Conservation (phyloP, 2,113 vertebrate genomes). For the Xyliphius kryptos region DNA sequence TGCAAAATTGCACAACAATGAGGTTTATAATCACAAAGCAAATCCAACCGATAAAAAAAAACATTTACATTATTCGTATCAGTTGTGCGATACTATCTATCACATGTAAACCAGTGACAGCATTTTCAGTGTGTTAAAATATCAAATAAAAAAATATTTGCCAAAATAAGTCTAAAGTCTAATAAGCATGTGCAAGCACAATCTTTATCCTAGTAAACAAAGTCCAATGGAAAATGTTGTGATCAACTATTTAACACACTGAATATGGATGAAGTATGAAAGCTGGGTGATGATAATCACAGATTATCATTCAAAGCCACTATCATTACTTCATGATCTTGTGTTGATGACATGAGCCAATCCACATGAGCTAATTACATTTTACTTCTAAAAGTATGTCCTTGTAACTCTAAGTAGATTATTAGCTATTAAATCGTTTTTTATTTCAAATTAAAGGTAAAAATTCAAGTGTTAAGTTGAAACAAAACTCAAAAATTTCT, state of each 20-base stretch:
- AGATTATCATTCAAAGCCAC: constrained; percentile 32
- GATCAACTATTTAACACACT: constrained; percentile 39
- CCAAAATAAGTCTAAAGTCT: too few relatives aligned
- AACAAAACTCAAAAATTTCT: too few relatives aligned
- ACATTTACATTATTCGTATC: too few relatives aligned
- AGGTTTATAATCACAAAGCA: too few relatives aligned
- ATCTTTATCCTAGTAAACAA: too few relatives aligned
- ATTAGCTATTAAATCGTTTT: neutral
- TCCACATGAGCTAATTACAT: constrained; percentile 8
- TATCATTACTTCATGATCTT: constrained; percentile 40
- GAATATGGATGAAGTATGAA: constrained; percentile 43
- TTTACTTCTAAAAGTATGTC: neutral
- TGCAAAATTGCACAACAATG: constrained; percentile 35
- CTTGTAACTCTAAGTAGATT: too few relatives aligned
- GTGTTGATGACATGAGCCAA: constrained; percentile 37
- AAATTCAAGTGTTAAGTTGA: neutral
- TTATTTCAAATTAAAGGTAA: neutral
- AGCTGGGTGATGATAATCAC: constrained; percentile 35
- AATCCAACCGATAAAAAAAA: too few relatives aligned
- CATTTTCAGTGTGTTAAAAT: constrained; percentile 45
- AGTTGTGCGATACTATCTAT: constrained; percentile 54
- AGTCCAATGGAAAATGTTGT: neutral
- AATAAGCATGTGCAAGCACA: too few relatives aligned
- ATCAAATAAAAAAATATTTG: constrained; percentile 10
- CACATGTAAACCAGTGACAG: constrained; percentile 30